These are phyloP conservation scores for Motacilla tschutschensis DNA, from an alignment of 2,113 vertebrate genomes.

Conservation along the genomic window DNA sequence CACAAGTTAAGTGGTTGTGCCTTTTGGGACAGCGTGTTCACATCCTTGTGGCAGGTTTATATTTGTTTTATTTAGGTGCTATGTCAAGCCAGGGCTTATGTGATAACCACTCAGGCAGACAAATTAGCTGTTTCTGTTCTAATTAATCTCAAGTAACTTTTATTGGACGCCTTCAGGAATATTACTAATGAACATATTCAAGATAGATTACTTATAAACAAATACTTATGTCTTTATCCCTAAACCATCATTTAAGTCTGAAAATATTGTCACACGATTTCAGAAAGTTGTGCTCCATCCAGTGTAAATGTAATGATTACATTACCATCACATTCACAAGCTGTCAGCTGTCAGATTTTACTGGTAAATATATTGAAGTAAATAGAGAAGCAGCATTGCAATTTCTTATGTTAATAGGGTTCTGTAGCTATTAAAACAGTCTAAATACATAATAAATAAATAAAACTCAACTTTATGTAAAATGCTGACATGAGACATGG, in stretches of 20 bases:
- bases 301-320: constrained; percentile 62
- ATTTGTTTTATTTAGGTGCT: constrained; percentile 61
- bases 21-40: constrained; percentile 45
- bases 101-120: constrained; percentile 51
- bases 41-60: constrained; percentile 53
- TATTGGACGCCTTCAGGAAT: constrained; percentile 39
- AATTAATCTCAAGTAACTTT: constrained; percentile 66
- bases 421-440: constrained; percentile 60
- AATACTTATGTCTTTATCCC: constrained; percentile 60
- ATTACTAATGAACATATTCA: constrained; percentile 59
- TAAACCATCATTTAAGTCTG: constrained; percentile 46
- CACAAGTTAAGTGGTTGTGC: constrained; percentile 29
- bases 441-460: constrained; percentile 57
- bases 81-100: constrained; percentile 56
- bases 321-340: constrained; percentile 52
- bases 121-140: constrained; percentile 60
- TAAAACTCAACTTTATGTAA: not conserved
- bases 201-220: constrained; percentile 53
- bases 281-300: constrained; percentile 34
- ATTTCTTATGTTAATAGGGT: constrained; percentile 59
- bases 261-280: constrained; percentile 40
- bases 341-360: constrained; percentile 67
- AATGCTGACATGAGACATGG: not conserved
- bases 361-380: constrained; percentile 56
- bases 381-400: constrained; percentile 43